Evolutionary conservation across 2,797 vertebrate species (phyloP).

Genomic region (Phalloptychus januarius): DNA sequence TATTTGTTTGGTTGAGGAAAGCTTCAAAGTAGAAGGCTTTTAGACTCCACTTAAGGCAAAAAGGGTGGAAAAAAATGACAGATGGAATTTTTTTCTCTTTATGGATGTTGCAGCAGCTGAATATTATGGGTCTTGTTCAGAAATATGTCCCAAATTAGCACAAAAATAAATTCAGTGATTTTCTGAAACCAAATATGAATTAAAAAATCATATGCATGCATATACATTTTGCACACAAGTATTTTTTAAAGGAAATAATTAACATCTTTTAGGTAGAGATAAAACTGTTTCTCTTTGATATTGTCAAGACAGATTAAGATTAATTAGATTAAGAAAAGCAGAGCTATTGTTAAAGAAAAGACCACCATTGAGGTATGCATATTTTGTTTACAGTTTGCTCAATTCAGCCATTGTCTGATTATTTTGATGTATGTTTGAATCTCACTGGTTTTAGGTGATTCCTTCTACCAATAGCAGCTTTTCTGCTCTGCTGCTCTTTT

Average conservation of each 20-base stretch:
- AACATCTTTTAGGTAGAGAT: background rate
- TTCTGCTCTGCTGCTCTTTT: conserved; percentile 7
- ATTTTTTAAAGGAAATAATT: background rate
- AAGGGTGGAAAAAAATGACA: background rate
- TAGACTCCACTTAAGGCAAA: background rate
- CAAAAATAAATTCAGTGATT: background rate
- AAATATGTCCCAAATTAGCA: background rate
- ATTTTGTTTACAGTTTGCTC: background rate
- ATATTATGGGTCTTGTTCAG: background rate
- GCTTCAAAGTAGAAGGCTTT: background rate
- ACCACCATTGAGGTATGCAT: no score
- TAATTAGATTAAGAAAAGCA: background rate
- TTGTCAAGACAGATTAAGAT: background rate
- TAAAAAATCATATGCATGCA: background rate
- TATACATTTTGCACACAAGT: background rate
- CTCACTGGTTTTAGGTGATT: background rate
- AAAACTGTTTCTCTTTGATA: background rate
- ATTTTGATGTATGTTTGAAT: background rate
- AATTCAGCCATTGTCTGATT: background rate
- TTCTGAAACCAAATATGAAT: background rate
- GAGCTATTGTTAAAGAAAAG: background rate
- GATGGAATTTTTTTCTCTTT: background rate
- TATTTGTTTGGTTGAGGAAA: background rate
- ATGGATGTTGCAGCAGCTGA: background rate
- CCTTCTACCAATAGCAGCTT: conserved; percentile 1